A percentile compares a stretch with the other conserved stretches of the same genome.
phyloP scores from a whole-genome alignment of 2,888 invertebrate genomes.

The Ichneumoninae sp. region DNA sequence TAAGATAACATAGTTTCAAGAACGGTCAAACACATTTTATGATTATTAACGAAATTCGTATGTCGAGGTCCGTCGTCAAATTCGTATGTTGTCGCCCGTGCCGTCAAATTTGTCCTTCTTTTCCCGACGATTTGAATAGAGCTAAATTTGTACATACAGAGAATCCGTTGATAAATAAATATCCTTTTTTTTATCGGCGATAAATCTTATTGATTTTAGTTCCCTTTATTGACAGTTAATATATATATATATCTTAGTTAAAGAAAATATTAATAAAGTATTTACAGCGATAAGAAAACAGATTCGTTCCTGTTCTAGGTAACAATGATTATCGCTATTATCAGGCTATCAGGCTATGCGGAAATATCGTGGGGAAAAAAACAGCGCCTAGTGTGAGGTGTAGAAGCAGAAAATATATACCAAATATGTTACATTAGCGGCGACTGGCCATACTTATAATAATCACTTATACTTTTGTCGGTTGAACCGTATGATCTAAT shows the following conservation, averaged over 20 bases:
- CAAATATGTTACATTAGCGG: conserved; percentile 17
- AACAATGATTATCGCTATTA: background rate
- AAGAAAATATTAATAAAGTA: conserved; percentile 46
- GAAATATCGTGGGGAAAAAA: conserved; percentile 18
- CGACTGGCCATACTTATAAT: conserved; percentile 9
- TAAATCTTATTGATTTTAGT: conserved; percentile 4
- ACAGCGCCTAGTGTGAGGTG: background rate
- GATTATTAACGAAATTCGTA: background rate
- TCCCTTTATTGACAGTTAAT: conserved; percentile 43
- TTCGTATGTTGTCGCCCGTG: background rate
- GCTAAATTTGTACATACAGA: conserved; percentile 77
- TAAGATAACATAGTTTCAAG: background rate
- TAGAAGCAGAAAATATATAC: conserved; percentile 15
- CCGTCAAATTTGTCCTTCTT: background rate
- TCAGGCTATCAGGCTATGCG: background rate
- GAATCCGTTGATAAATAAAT: conserved; percentile 73
- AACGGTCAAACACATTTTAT: background rate
- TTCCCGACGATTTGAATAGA: conserved; percentile 53
- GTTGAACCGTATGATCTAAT: conserved; percentile 39
- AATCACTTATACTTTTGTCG: background rate
- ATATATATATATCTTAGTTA: conserved; percentile 44
- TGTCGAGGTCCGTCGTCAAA: background rate
- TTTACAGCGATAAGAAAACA: conserved; percentile 43
- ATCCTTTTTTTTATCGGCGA: conserved; percentile 70
- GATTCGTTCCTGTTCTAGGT: background rate